phyloP scores from a whole-genome alignment of 2,113 vertebrate species.

The Tautogolabrus adspersus region DNA sequence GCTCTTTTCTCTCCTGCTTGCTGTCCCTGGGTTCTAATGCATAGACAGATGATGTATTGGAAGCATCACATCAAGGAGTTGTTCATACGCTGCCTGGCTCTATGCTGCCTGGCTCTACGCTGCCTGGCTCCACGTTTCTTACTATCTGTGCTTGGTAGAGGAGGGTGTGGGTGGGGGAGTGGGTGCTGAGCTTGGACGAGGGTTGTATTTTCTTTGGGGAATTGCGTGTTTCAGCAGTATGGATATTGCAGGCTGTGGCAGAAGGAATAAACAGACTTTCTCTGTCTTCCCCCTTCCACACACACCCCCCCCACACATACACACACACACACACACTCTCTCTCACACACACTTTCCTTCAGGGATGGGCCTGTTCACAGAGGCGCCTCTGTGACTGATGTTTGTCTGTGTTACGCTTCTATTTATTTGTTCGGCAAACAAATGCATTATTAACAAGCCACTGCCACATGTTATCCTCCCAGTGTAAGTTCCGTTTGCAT shows the following conservation, averaged over 20 bases:
- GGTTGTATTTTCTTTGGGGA: slow-evolving; percentile 75
- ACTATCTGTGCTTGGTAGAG: slow-evolving; percentile 30
- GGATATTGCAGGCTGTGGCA: slow-evolving; percentile 79
- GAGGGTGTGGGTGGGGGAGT: slow-evolving; percentile 4
- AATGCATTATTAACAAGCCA: slow-evolving; percentile 82
- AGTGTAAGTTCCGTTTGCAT: slow-evolving; percentile 48
- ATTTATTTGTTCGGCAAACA: slow-evolving; percentile 82
- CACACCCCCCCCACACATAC: not conserved
- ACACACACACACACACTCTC: not conserved
- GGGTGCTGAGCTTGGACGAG: slow-evolving; percentile 44
- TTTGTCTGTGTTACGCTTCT: slow-evolving; percentile 76
- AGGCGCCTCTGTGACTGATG: slow-evolving; percentile 78
- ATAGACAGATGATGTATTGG: slow-evolving; percentile 75
- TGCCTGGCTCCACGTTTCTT: slow-evolving; percentile 50
- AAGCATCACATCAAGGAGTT: slow-evolving; percentile 71
- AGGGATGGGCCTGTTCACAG: slow-evolving; percentile 72
- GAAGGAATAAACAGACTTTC: slow-evolving; percentile 80
- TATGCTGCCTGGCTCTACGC: too few species aligned
- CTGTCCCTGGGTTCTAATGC: slow-evolving; percentile 69
- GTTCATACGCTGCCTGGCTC: slow-evolving; percentile 62
- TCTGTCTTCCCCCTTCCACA: slow-evolving; percentile 34
- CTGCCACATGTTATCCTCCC: slow-evolving; percentile 70
- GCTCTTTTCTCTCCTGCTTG: slow-evolving; percentile 53
- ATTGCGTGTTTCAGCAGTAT: slow-evolving; percentile 80
- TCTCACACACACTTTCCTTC: slow-evolving; percentile 50